Base-by-base conservation (phyloP, 2,888 invertebrate genomes). In the Brachycybe producta region DNA sequence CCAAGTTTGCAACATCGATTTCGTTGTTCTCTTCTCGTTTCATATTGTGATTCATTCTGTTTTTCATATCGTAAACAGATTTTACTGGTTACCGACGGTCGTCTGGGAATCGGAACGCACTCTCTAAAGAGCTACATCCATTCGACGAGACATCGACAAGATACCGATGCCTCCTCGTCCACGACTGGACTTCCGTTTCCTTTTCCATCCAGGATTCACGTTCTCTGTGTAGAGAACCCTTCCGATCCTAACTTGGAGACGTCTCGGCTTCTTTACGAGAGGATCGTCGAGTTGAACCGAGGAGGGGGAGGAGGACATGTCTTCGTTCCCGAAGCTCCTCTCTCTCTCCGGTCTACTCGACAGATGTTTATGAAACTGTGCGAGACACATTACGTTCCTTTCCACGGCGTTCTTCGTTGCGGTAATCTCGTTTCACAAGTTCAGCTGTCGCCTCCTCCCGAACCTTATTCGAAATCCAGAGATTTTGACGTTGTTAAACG, bases 131-230 rank as follows among this genome's bases (percentile, higher is more conserved):
- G n/a, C n/a, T 17, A 17, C 27, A 21, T 42, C 5, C 49, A 44
- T 11, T 21, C 42, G 11, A 15, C 45, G 72, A 73, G 49, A 76
- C 77, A 0, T 64, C 79, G 30, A 67, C 69, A 51, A 65, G 69
- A 8, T 26, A 27, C 28, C 32, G 30, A n/a, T 66, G 69, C 42
- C 54, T 65, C n/a, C n/a, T n/a, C 39, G 67, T 68, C 46, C 19
- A 36, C 49, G 52, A 56, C 42, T 34, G 3, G 15, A 27, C 65
- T 88, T 28, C 85, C 84, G 5, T 83, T 84, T 59, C 72, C 82
- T 8, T 85, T 82, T 65, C 82, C 84, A 11, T 82, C 82, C 44
- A 85, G 84, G 68, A 72, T 92, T 55, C 84, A 70, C 54, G 61
- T 73, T 19, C 61, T 72, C 27, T 67, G 68, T 52, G 59, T 73